Conservation (phyloP, 2,888 invertebrate genomes). For the Protophormia terraenovae region DNA sequence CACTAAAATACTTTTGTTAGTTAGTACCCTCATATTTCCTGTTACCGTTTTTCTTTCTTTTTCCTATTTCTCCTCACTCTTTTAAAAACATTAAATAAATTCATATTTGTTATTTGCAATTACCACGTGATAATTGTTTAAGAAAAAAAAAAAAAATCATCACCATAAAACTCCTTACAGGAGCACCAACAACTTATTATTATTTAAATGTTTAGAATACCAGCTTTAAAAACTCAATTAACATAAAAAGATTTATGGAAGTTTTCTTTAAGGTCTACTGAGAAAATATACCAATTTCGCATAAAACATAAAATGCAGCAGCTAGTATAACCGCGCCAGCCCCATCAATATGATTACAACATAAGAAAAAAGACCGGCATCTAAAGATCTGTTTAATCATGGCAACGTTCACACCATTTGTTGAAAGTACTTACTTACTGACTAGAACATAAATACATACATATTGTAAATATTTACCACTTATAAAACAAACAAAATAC, state of each 20-base stretch:
- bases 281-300: slow-evolving; percentile 21
- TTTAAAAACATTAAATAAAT: neutral
- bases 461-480: slow-evolving; percentile 53
- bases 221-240: slow-evolving; percentile 36
- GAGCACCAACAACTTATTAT: neutral
- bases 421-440: neutral
- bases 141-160: neutral
- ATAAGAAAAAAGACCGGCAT: slow-evolving; percentile 1
- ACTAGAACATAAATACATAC: neutral
- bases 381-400: neutral
- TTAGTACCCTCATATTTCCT: too few relatives aligned
- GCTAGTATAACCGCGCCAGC: neutral
- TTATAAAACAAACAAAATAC: slow-evolving; percentile 46
- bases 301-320: neutral
- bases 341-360: neutral
- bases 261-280: slow-evolving; percentile 43
- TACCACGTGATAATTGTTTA: slow-evolving; percentile 29
- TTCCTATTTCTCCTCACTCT: neutral
- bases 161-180: neutral
- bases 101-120: slow-evolving; percentile 1
- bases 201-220: neutral
- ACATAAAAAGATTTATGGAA: slow-evolving; percentile 52
- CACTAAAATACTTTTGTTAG: too few relatives aligned
- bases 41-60: too few relatives aligned
- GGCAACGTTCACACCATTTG: neutral